Evolutionary conservation across 2,797 vertebrate species (phyloP), one percentile per base, ranked within the genome.

Genomic region (Holocentrus rufus): DNA sequence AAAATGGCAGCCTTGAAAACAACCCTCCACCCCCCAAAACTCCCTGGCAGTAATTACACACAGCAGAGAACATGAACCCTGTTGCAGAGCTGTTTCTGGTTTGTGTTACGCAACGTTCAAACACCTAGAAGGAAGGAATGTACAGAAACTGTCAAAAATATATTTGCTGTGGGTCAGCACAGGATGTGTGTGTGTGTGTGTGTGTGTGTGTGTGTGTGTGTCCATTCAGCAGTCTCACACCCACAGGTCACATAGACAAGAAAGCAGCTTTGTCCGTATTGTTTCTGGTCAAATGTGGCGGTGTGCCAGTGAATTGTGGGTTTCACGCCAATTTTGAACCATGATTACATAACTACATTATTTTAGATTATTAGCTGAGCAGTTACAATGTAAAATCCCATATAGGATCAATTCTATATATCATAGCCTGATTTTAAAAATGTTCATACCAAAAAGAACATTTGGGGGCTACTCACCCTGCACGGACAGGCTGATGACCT

Each of bases 391-490:
- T 39, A 39, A 11, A 34, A 39, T 39, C 36, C 36, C 36, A 39
- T 2, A 39, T 39, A 39, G 36, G 36, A 39, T 39, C 36, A 39
- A 7, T 9, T 39, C 36, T 11, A 39, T 39, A 39, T 39, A 10
- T 39, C 9, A 39, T 39, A 39, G 36, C 36, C 36, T 2, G 36
- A 39, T 39, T 39, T 39, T 39, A 9, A 1, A 5, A 7, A 39
- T 2, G 11, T 39, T 11, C 5, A 44, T 11, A 54, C 31, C 8
- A 34, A 34, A 7, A 7, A 34, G 8, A 7, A 34, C 31, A 34
- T 34, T 3, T 34, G 31, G 8, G 8, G 31, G 23, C 13, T 34
- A 87, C 93, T 94, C 76, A 94, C 93, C 87, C 5, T 92, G 52
- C 15, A 92, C 57, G 2, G 54, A 4, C 17, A 93, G 54, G 20